phyloP scores from a whole-genome alignment of 64 coral and sea anemone species.

The Exaiptasia diaphana region DNA sequence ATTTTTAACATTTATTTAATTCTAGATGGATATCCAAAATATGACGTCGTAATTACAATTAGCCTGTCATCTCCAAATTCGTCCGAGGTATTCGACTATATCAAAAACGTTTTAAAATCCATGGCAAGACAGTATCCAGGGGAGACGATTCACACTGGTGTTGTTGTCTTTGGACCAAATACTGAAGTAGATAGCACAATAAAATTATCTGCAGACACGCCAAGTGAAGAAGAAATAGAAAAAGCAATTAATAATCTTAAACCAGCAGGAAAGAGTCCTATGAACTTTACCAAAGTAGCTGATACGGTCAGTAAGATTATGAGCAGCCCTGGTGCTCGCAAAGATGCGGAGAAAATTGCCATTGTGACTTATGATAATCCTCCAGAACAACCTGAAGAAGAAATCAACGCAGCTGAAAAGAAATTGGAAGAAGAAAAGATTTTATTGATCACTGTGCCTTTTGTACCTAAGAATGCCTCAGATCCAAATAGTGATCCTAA shows the following conservation, averaged over 20 bases:
- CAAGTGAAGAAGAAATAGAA: not conserved
- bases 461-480: not conserved
- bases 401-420: not conserved
- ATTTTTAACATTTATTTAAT: too few relatives aligned
- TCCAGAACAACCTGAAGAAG: not conserved
- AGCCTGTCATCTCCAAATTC: not conserved
- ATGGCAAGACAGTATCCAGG: slow-evolving; percentile 30
- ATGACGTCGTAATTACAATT: not conserved
- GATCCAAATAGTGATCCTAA: too few relatives aligned
- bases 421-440: not conserved
- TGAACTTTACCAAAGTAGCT: not conserved
- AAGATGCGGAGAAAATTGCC: not conserved
- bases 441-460: not conserved
- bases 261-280: not conserved
- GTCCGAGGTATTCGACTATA: not conserved
- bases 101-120: slow-evolving; percentile 22
- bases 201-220: not conserved
- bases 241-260: not conserved
- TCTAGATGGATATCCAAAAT: not conserved
- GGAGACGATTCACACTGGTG: slow-evolving; percentile 3
- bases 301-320: not conserved
- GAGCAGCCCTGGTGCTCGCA: not conserved
- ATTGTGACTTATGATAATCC: not conserved
- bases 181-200: not conserved
- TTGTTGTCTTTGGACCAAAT: slow-evolving; percentile 14